Conservation (phyloP, 2,113 vertebrate genomes). For the Xenus cinereus region DNA sequence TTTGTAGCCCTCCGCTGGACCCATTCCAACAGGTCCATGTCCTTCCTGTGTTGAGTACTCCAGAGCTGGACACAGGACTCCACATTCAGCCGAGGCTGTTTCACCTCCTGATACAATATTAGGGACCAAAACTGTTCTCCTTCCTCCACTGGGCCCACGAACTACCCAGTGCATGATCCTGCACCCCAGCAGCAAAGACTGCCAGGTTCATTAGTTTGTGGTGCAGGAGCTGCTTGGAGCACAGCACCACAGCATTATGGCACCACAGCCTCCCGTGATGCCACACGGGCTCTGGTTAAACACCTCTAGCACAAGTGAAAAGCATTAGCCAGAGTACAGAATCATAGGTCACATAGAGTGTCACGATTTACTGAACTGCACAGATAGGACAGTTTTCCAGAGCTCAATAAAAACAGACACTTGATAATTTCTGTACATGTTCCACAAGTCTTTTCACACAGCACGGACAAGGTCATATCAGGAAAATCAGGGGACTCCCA, state of each 20-base stretch:
- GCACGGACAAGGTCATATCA: neutral
- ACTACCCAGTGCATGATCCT: neutral
- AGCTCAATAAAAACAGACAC: neutral
- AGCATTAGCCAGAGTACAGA: neutral
- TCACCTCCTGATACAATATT: fast-evolving
- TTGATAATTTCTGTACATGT: neutral
- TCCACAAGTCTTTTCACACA: neutral
- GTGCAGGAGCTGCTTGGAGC: neutral
- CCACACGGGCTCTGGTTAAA: neutral
- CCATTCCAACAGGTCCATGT: no score
- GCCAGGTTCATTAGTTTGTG: neutral
- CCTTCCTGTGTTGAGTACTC: no score
- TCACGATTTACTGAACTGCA: neutral
- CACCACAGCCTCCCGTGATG: neutral
- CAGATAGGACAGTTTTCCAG: neutral
- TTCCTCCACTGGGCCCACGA: neutral
- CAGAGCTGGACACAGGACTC: no score
- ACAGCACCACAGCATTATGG: neutral
- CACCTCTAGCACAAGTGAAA: neutral
- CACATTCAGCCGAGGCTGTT: neutral
- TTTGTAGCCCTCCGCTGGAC: no score
- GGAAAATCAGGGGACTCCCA: neutral
- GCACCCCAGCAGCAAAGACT: neutral
- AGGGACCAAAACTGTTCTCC: neutral
- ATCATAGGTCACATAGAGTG: fast-evolving